These are phyloP conservation scores for Brachylomia viminalis DNA, from an alignment of 2,888 invertebrate genomes.

Conservation along the genomic window DNA sequence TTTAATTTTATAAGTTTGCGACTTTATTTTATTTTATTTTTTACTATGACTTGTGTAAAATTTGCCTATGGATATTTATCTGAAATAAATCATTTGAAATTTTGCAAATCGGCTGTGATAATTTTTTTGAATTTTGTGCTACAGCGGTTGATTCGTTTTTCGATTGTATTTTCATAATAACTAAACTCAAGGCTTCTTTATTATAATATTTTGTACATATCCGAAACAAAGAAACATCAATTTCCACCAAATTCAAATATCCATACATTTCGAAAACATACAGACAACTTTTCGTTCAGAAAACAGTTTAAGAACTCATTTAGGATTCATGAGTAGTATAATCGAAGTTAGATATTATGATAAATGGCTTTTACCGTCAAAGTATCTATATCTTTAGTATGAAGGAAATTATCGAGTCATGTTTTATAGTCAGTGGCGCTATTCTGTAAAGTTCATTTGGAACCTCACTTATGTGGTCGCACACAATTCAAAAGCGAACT, in stretches of 20 bases:
- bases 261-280: not conserved
- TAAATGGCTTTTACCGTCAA: constrained; percentile 24
- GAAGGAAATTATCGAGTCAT: constrained; percentile 16
- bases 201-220: not conserved
- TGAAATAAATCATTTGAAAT: too few species aligned
- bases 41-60: too few species aligned
- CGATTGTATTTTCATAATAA: not conserved
- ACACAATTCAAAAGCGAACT: not conserved
- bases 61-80: too few species aligned
- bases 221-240: constrained; percentile 1
- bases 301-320: constrained; percentile 52
- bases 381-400: constrained; percentile 28
- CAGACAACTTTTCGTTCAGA: constrained; percentile 33
- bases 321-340: constrained; percentile 43
- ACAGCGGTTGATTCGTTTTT: not conserved
- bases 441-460: not conserved
- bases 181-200: not conserved
- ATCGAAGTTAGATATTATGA: constrained; percentile 24
- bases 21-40: too few species aligned
- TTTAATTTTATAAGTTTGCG: too few species aligned
- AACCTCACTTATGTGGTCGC: not conserved
- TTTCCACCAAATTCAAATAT: constrained; percentile 29
- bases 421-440: not conserved
- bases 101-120: too few species aligned
- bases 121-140: not conserved